These are phyloP conservation scores for Oxyruncus cristatus DNA, from an alignment of 2,113 vertebrate species.

Conservation along the genomic window DNA sequence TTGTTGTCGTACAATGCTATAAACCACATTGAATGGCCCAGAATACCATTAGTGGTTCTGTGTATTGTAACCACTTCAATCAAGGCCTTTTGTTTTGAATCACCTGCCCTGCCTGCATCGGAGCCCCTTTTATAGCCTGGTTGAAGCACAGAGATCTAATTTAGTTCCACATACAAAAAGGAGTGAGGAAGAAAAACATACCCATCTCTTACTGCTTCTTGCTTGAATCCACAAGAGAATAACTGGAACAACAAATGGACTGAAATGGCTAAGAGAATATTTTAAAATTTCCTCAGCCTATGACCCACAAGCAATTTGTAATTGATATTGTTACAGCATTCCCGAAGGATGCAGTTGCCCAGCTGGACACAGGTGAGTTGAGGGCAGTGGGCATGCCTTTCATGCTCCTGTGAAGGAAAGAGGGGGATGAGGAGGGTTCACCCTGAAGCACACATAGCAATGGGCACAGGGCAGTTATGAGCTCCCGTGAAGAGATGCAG, in stretches of 20 bases:
- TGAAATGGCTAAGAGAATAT: neutral
- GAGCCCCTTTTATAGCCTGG: constrained; percentile 42
- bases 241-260: neutral
- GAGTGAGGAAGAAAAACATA: neutral
- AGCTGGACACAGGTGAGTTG: neutral
- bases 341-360: neutral
- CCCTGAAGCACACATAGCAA: neutral
- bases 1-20: constrained; percentile 48
- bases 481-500: neutral
- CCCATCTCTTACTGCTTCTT: neutral
- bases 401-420: neutral
- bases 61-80: constrained; percentile 62
- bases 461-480: neutral
- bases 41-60: constrained; percentile 64
- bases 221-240: neutral
- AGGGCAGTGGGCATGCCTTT: neutral
- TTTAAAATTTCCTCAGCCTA: neutral
- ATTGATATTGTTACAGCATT: neutral
- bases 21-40: constrained; percentile 48
- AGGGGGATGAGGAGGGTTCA: neutral
- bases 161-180: constrained; percentile 32
- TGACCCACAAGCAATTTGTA: neutral
- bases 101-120: constrained; percentile 60
- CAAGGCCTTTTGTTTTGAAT: constrained; percentile 70
- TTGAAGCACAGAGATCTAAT: constrained; percentile 36